Evolutionary conservation across 2,113 vertebrate species (phyloP).

Genomic region (Hemiscyllium ocellatum): DNA sequence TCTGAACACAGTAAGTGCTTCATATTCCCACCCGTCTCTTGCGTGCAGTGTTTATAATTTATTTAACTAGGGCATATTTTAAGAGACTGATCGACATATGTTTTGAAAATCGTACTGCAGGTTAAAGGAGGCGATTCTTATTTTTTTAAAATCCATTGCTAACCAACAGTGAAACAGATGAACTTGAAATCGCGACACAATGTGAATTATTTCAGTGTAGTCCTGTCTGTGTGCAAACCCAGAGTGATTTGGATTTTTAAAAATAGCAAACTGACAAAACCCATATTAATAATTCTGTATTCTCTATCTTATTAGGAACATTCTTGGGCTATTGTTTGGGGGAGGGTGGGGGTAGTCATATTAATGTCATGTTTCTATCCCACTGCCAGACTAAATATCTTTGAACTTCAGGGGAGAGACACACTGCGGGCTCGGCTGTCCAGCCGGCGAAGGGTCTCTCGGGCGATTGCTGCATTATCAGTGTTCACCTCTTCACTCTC

Average conservation of each 20-base stretch:
- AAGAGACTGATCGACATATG: neutral
- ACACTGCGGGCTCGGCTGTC: neutral
- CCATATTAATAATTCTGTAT: neutral
- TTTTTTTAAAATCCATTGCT: neutral
- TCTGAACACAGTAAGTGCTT: neutral
- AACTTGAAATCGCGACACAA: neutral
- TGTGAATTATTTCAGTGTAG: neutral
- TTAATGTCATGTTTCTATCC: neutral
- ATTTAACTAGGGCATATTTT: constrained; percentile 1
- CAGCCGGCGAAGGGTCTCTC: neutral
- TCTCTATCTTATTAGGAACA: neutral
- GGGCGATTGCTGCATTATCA: neutral
- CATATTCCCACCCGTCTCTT: neutral
- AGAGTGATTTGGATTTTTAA: neutral
- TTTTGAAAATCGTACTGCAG: neutral
- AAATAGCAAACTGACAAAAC: neutral
- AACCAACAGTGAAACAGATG: neutral
- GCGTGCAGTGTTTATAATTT: neutral
- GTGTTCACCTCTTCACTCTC: neutral
- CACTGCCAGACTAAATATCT: neutral
- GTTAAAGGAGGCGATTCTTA: neutral
- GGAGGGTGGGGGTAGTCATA: neutral
- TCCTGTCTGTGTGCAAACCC: neutral
- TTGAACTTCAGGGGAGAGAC: constrained; percentile 14
- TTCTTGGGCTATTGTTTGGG: neutral